Conservation (phyloP, 2,797 vertebrate genomes). For the Calcarius lapponicus region DNA sequence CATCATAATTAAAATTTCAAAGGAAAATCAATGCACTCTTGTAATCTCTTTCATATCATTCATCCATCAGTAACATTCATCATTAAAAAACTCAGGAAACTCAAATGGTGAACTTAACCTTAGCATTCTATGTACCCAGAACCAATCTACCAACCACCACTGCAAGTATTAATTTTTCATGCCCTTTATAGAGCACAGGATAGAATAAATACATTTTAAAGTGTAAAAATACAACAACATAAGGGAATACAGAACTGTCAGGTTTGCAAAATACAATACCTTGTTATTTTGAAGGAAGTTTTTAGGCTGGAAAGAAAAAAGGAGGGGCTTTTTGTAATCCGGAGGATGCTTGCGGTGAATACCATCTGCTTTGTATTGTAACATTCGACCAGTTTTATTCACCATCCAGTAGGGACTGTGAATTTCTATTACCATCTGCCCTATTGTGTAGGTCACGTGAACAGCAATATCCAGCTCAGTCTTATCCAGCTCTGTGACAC, state of each 20-base stretch:
- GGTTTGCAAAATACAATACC: constrained; percentile 71
- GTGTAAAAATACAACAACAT: neutral
- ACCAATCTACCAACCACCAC: neutral
- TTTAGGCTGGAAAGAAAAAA: constrained; percentile 96
- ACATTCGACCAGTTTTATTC: constrained; percentile 92
- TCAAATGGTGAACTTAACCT: neutral
- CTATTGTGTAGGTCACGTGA: constrained; percentile 85
- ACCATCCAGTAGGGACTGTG: constrained; percentile 98
- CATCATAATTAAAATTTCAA: neutral
- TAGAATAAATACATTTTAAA: neutral
- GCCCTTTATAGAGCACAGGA: neutral
- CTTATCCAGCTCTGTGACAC: constrained; percentile 76
- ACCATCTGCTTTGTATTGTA: constrained; percentile 98
- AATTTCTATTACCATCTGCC: constrained; percentile 86
- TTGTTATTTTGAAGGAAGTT: constrained; percentile 95
- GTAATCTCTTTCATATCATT: neutral
- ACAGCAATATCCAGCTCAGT: constrained; percentile 91
- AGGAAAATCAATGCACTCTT: neutral
- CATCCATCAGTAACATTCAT: neutral
- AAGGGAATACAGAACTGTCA: neutral
- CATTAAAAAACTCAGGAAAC: neutral
- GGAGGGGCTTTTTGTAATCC: constrained; percentile 91
- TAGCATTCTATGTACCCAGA: neutral
- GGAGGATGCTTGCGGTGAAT: constrained; percentile 95
- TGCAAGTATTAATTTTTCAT: neutral